A percentile compares a stretch with the other conserved stretches of the same genome.
Conservation (phyloP, 2,113 vertebrate species). For the Oriolus oriolus region DNA sequence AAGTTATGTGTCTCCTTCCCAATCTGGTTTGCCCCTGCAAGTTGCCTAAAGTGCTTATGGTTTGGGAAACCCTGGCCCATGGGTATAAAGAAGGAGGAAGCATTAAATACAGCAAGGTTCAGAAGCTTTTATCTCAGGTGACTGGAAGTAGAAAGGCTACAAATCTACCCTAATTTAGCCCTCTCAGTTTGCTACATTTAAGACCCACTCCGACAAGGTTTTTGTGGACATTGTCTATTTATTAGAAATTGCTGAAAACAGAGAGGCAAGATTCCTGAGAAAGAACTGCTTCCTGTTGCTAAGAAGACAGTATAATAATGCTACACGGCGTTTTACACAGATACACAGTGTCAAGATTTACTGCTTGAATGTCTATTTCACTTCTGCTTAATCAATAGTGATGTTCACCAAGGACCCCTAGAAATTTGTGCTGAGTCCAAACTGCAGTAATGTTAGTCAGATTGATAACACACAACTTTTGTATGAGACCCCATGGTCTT, state of each 20-base stretch:
- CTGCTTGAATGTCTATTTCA: neutral
- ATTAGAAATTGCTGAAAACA: neutral
- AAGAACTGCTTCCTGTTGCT: neutral
- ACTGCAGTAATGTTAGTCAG: neutral
- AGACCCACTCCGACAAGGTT: neutral
- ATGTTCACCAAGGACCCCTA: accelerated
- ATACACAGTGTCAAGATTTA: neutral
- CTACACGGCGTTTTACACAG: neutral
- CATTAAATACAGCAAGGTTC: neutral
- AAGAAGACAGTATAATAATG: neutral
- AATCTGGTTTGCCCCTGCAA: neutral
- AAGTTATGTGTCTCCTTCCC: neutral
- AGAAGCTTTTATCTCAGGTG: neutral
- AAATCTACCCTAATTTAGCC: neutral
- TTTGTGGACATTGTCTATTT: neutral
- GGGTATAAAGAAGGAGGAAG: neutral
- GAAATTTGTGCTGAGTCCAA: neutral
- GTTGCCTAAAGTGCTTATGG: neutral
- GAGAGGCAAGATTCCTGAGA: neutral
- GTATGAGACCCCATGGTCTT: neutral
- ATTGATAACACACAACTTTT: neutral
- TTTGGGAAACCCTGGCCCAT: neutral
- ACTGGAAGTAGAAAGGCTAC: neutral
- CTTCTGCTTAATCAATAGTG: neutral
- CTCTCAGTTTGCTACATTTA: neutral